Evolutionary conservation across 2,888 invertebrate genomes (phyloP), one percentile per base, ranked within the genome.

Genomic region (Limnephilus lunatus): DNA sequence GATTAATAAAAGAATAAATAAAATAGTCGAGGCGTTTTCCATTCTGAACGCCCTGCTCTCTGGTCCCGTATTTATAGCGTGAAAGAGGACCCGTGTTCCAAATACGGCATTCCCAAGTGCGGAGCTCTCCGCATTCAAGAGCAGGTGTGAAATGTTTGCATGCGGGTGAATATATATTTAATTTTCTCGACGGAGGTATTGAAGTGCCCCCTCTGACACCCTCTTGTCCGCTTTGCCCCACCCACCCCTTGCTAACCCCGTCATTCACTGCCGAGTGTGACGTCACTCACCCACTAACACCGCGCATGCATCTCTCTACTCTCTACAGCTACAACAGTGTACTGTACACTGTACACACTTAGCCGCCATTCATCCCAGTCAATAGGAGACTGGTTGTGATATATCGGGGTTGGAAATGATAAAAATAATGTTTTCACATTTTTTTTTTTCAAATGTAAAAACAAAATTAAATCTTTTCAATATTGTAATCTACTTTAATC

Each of bases 101-200:
- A 83, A 39, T 89, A 85, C 86, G 86, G 90, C 89, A 91, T 91
- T 92, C 92, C 92, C 93, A 94, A 91, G 92, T 91, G 91, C 86
- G 93, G 83, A 90, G 68, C 88, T 32, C 88, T 80, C 88, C 14
- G 31, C 81, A 80, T 80, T 25, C 35, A 80, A 80, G 88, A n/a
- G 31, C 85, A 85, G 85, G 92, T 92, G 92, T 85, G 92, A 92
- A 92, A 91, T 92, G 92, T 91, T 92, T 92, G 92, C 90, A 91
- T 90, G 92, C 91, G 91, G 92, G 90, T 91, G 88, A 81, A 90
- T 92, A 92, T 92, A 91, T 92, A 92, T 92, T 91, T 92, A 92
- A 92, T 92, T 92, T 92, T 87, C 91, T 90, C 90, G 48, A 86
- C 44, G 39, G 86, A 86, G 86, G 44, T 48, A 86, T 86, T 35